Conservation (phyloP, 2,888 invertebrate species). For the Harmothoe impar region DNA sequence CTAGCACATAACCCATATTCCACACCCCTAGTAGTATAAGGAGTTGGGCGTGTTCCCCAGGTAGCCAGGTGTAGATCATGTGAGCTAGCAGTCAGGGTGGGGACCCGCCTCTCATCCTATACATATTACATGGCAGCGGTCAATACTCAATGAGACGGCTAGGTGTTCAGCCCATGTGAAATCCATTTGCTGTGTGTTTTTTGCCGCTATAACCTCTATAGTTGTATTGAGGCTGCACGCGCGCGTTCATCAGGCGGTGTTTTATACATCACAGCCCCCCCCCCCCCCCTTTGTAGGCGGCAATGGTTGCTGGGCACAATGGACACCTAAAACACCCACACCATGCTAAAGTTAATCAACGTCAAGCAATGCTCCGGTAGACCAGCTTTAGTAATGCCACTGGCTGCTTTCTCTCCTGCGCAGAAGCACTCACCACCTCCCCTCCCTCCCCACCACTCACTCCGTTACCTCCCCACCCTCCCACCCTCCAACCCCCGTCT, state of each 20-base stretch:
- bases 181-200: slow-evolving; percentile 9
- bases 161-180: not conserved
- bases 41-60: not conserved
- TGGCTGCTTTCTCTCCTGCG: not conserved
- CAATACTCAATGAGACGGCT: not conserved
- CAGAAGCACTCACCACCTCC: not conserved
- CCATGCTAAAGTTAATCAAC: not conserved
- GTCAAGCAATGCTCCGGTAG: not conserved
- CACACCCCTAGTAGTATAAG: slow-evolving; percentile 14
- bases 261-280: slow-evolving; percentile 4
- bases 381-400: not conserved
- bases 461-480: not conserved
- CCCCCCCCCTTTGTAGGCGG: not conserved
- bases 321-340: not conserved
- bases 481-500: not conserved
- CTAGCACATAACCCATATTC: not conserved
- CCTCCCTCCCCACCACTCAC: slow-evolving; percentile 4
- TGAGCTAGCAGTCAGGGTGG: not conserved
- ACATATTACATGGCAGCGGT: not conserved
- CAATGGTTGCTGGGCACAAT: not conserved
- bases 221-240: not conserved
- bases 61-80: not conserved
- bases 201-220: not conserved
- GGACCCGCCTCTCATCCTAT: not conserved
- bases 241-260: not conserved